These are phyloP conservation scores for Antennarius maculatus DNA, from an alignment of 2,797 vertebrate genomes.

Conservation along the genomic window DNA sequence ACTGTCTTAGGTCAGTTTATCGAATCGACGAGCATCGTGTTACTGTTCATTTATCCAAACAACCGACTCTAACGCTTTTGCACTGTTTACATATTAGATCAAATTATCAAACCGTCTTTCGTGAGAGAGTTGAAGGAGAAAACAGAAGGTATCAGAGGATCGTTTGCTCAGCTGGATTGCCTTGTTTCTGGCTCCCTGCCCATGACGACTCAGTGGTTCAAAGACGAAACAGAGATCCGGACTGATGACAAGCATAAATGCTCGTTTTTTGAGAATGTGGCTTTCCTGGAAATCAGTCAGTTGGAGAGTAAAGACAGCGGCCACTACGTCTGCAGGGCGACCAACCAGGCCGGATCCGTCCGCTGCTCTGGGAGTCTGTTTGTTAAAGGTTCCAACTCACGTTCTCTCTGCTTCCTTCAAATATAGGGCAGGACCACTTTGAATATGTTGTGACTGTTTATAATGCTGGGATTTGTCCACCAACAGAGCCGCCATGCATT, in stretches of 20 bases:
- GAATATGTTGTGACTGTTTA: neutral
- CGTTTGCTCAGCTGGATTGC: slow-evolving; percentile 88
- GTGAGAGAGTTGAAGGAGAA: slow-evolving; percentile 87
- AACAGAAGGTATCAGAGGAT: slow-evolving; percentile 90
- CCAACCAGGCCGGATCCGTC: slow-evolving; percentile 87
- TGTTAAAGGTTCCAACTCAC: slow-evolving; percentile 87
- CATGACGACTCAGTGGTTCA: slow-evolving; percentile 89
- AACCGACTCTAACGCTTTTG: slow-evolving; percentile 13
- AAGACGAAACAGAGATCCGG: slow-evolving; percentile 87
- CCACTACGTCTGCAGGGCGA: slow-evolving; percentile 87
- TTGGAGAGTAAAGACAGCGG: slow-evolving; percentile 87
- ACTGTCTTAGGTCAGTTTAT: slow-evolving; percentile 88
- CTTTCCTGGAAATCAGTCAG: slow-evolving; percentile 88
- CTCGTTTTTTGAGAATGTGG: slow-evolving; percentile 90
- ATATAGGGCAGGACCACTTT: neutral
- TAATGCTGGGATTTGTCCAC: slow-evolving; percentile 30
- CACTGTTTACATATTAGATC: slow-evolving; percentile 82
- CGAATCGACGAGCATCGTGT: neutral
- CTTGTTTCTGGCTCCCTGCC: slow-evolving; percentile 91
- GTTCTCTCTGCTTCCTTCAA: neutral
- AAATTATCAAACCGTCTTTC: slow-evolving; percentile 91
- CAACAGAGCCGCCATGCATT: slow-evolving; percentile 88
- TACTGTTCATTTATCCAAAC: neutral
- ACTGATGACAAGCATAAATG: slow-evolving; percentile 89
- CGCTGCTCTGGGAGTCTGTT: slow-evolving; percentile 86